Conservation (phyloP, 2,113 vertebrate genomes). For the Petaurus breviceps region DNA sequence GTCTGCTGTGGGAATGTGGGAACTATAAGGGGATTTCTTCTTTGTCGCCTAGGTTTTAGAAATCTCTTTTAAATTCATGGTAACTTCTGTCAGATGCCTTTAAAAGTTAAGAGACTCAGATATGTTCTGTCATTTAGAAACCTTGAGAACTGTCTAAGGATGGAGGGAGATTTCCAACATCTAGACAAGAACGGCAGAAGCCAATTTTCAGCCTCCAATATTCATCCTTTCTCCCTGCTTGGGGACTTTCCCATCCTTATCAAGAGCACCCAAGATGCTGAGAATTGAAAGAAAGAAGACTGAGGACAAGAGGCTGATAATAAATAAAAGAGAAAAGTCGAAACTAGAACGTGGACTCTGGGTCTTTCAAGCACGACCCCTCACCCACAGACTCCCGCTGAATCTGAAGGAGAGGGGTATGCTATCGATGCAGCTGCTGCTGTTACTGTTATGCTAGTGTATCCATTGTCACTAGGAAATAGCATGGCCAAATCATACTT, state of each 20-base stretch:
- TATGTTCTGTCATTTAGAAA: conserved; percentile 20
- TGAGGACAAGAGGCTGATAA: conserved; percentile 27
- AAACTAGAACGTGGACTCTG: conserved; percentile 72
- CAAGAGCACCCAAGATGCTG: background rate
- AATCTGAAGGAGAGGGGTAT: conserved; percentile 57
- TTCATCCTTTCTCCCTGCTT: background rate
- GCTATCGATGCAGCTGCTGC: conserved; percentile 58
- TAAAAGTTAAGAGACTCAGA: conserved; percentile 18
- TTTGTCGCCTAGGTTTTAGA: conserved; percentile 40
- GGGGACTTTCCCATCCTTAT: background rate
- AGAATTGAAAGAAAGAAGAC: conserved; percentile 58
- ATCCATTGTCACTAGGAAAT: conserved; percentile 71
- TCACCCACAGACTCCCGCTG: conserved; percentile 52
- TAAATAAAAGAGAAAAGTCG: conserved; percentile 70
- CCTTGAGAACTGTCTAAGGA: background rate
- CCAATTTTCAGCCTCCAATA: background rate
- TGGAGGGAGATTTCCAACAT: conserved; percentile 4
- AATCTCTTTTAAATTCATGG: conserved; percentile 58
- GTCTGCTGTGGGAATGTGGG: conserved; percentile 40
- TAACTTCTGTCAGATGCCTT: conserved; percentile 29
- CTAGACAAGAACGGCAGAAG: conserved; percentile 24
- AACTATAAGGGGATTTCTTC: conserved; percentile 23
- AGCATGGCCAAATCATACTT: conserved; percentile 59
- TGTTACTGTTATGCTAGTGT: background rate
- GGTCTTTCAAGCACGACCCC: conserved; percentile 54